A percentile compares a stretch with the other conserved stretches of the same genome.
Evolutionary conservation across 2,113 vertebrate genomes (phyloP).

Genomic region (Mormoops blainvillei): DNA sequence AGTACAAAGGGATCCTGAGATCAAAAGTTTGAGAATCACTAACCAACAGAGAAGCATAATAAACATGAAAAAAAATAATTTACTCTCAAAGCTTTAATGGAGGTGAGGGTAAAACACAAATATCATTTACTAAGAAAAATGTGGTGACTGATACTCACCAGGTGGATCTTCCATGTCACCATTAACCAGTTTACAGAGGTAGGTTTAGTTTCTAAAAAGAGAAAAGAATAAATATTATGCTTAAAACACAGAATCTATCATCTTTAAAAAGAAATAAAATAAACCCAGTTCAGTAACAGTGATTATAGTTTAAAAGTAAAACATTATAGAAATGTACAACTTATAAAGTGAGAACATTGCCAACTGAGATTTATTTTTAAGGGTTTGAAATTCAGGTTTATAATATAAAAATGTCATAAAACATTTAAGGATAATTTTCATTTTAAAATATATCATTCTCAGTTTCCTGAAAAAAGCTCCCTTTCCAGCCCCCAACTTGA

Average conservation of each 20-base stretch:
- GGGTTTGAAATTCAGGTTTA: background rate
- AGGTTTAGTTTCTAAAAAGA: conserved; percentile 56
- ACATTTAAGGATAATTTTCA: conserved; percentile 24
- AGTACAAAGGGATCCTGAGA: background rate
- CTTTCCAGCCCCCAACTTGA: background rate
- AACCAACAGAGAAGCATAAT: background rate
- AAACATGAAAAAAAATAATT: background rate
- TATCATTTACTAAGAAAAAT: conserved; percentile 6
- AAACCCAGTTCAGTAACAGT: background rate
- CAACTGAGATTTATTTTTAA: background rate
- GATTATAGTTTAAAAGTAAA: conserved; percentile 4
- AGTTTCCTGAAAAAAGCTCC: background rate
- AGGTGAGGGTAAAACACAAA: background rate
- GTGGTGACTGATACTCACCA: conserved; percentile 61
- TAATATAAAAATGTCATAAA: background rate
- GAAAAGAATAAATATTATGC: conserved; percentile 29
- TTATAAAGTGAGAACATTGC: background rate
- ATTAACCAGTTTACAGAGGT: conserved; percentile 24
- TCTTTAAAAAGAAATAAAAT: background rate
- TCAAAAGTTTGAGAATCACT: background rate
- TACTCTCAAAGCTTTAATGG: background rate
- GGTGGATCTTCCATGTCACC: conserved; percentile 70
- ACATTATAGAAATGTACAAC: background rate
- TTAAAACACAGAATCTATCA: conserved; percentile 41
- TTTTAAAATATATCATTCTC: background rate